Conservation (phyloP, 2,113 vertebrate species). For the Psephotus haematonotus region DNA sequence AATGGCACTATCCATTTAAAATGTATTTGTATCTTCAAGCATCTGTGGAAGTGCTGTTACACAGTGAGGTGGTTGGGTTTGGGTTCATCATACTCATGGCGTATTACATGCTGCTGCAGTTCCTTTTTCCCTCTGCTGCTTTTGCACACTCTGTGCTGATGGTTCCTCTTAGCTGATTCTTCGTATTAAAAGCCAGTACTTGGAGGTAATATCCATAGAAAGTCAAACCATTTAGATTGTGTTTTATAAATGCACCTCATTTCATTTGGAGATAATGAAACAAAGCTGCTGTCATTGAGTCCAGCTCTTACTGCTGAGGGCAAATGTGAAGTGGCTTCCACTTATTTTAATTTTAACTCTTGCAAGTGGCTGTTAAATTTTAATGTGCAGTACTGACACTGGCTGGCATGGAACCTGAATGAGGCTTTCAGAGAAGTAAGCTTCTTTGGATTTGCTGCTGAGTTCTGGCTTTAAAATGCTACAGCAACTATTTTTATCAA, state of each 20-base stretch:
- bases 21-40: neutral
- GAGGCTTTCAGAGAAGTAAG: neutral
- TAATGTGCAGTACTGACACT: neutral
- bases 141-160: fast-evolving
- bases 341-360: neutral
- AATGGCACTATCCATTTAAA: neutral
- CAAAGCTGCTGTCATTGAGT: neutral
- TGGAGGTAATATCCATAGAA: neutral
- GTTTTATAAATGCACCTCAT: neutral
- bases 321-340: neutral
- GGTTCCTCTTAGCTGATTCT: neutral
- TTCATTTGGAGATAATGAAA: neutral
- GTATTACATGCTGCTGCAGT: neutral
- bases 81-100: neutral
- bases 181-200: neutral
- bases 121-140: neutral
- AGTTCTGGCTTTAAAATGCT: neutral
- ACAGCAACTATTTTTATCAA: neutral
- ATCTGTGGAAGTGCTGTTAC: neutral
- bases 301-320: neutral
- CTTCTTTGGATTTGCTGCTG: neutral
- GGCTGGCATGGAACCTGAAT: neutral
- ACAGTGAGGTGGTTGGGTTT: neutral
- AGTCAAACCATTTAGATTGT: neutral
- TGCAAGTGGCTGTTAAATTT: neutral